These are phyloP conservation scores for Merodon equestris DNA, from an alignment of 2,888 invertebrate species.

Conservation along the genomic window DNA sequence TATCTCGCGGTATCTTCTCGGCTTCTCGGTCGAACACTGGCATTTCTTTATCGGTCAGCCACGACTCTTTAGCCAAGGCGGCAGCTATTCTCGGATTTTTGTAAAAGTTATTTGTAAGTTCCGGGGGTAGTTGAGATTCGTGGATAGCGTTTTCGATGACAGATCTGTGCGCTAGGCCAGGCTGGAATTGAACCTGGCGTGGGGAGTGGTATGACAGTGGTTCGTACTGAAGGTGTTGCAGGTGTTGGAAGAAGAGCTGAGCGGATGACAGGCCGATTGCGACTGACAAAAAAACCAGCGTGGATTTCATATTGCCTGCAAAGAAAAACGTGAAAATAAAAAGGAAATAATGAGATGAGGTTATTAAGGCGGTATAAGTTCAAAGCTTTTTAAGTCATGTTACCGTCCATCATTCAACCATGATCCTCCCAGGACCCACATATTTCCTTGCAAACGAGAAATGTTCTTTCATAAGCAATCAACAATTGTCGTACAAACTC, in stretches of 20 bases:
- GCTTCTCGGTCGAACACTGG: constrained; percentile 88
- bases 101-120: constrained; percentile 84
- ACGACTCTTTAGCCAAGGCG: constrained; percentile 87
- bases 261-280: constrained; percentile 49
- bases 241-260: constrained; percentile 60
- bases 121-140: constrained; percentile 86
- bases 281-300: constrained; percentile 39
- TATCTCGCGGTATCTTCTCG: constrained; percentile 88
- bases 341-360: background rate
- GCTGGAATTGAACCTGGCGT: constrained; percentile 62
- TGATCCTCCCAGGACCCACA: too few relatives aligned
- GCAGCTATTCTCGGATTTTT: constrained; percentile 87
- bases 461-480: background rate
- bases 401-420: too few relatives aligned
- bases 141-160: constrained; percentile 86
- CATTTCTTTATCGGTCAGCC: constrained; percentile 88
- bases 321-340: background rate
- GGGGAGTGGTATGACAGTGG: constrained; percentile 71
- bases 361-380: too few relatives aligned
- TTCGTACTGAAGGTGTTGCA: constrained; percentile 55
- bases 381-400: too few relatives aligned
- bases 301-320: constrained; percentile 58
- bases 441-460: background rate
- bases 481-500: too few relatives aligned
- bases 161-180: constrained; percentile 83